Evolutionary conservation across 2,113 vertebrate species (phyloP).

Genomic region (Thamnophis sirtalis): DNA sequence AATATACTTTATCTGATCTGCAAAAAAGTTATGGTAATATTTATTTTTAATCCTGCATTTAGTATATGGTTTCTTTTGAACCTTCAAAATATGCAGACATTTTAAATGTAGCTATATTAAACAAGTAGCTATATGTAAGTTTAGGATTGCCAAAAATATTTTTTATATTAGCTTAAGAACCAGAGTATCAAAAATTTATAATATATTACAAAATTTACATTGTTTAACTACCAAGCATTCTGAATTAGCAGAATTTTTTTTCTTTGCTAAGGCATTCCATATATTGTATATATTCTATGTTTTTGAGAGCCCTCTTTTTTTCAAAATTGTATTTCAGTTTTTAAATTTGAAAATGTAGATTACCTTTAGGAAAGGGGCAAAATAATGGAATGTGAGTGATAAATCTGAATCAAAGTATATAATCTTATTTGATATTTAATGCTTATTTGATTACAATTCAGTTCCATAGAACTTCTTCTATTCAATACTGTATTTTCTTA

Average conservation of each 20-base stretch:
- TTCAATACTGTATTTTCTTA: constrained; percentile 36
- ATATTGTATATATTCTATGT: neutral
- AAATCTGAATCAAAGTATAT: neutral
- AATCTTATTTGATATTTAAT: neutral
- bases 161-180: neutral
- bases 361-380: neutral
- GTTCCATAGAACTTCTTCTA: neutral
- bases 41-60: neutral
- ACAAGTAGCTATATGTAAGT: neutral
- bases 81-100: neutral
- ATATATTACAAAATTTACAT: neutral
- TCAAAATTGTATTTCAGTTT: neutral
- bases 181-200: neutral
- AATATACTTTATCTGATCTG: neutral
- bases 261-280: neutral
- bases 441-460: neutral
- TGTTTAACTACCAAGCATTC: neutral
- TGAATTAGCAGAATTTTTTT: neutral
- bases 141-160: neutral
- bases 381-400: neutral
- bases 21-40: neutral
- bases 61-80: neutral
- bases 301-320: neutral
- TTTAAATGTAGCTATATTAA: neutral
- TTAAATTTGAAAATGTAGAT: neutral